Evolutionary conservation across 2,113 vertebrate species (phyloP), one percentile per base, ranked within the genome.

Genomic region (Erythrolamprus reginae): DNA sequence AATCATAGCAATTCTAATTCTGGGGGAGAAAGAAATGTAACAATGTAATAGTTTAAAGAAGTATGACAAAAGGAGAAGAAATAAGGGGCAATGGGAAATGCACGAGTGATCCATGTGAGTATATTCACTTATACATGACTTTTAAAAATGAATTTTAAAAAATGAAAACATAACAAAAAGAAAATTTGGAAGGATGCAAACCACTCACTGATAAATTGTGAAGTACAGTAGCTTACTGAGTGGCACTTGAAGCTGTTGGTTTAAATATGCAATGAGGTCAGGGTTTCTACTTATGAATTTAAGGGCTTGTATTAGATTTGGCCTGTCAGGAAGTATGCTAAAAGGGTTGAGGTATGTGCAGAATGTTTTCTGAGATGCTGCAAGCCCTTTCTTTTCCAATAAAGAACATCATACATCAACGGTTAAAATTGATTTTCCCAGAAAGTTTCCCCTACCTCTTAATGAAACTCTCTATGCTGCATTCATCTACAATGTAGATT

Each of bases 351-450:
- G 90, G 51, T 93, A 61, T 24, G 21, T 2, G n/a, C 12, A 85
- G 84, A 92, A 65, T 87, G 45, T 92, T 92, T 95, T 93, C 91
- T 50, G 93, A 94, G 92, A 93, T 51, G 42, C 87, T 91, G 88
- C 1, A 82, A 93, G 56, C 89, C 90, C 42, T 0, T 3, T 90
- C 52, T 92, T 55, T 92, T 93, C 89, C 86, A 94, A 88, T 91
- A 93, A 91, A 84, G 0, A 1, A 92, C 84, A 84, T 52, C 94
- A 95, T 95, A 92, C 83, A 92, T 84, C 89, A 95, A 4, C 84
- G 94, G 93, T 86, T 93, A 86, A 89, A 93, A 93, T 55, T 93
- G 92, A 96, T 92, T 88, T 96, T 90, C 87, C 94, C 58, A 92
- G 91, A 51, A 91, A 94, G 19, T 8, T 77, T 89, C 93, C 56